phyloP scores from a whole-genome alignment of 2,797 vertebrate species.

The Sebastes wilsoni region DNA sequence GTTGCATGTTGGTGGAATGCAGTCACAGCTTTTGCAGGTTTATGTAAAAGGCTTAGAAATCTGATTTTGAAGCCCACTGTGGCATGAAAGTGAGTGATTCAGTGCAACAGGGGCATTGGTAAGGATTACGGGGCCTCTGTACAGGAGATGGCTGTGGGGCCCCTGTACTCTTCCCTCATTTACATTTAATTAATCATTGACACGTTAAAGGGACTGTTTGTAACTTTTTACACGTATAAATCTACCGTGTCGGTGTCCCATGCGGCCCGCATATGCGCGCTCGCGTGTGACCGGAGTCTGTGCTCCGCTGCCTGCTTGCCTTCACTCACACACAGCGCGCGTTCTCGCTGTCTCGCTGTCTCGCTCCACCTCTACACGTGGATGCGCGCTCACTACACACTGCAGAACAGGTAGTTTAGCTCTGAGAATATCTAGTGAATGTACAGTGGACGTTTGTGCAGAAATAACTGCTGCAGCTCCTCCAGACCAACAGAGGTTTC shows the following conservation, averaged over 20 bases:
- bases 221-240: too few relatives aligned
- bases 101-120: background rate
- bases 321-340: too few relatives aligned
- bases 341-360: accelerated
- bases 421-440: too few relatives aligned
- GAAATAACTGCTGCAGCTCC: accelerated
- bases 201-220: background rate
- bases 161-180: background rate
- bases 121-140: background rate
- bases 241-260: too few relatives aligned
- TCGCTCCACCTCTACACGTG: too few relatives aligned
- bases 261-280: accelerated
- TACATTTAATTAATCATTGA: background rate
- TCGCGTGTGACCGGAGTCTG: too few relatives aligned
- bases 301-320: too few relatives aligned
- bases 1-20: conserved; percentile 22
- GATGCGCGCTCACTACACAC: too few relatives aligned
- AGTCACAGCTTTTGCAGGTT: conserved; percentile 1
- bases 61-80: conserved; percentile 1
- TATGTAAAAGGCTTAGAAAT: background rate
- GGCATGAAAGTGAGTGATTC: background rate
- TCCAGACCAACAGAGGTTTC: too few relatives aligned
- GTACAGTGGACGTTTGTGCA: too few relatives aligned
- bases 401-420: too few relatives aligned
- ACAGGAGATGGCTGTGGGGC: too few relatives aligned